Conservation (phyloP, 2,797 vertebrate genomes). For the Mormyrops boulengeri region DNA sequence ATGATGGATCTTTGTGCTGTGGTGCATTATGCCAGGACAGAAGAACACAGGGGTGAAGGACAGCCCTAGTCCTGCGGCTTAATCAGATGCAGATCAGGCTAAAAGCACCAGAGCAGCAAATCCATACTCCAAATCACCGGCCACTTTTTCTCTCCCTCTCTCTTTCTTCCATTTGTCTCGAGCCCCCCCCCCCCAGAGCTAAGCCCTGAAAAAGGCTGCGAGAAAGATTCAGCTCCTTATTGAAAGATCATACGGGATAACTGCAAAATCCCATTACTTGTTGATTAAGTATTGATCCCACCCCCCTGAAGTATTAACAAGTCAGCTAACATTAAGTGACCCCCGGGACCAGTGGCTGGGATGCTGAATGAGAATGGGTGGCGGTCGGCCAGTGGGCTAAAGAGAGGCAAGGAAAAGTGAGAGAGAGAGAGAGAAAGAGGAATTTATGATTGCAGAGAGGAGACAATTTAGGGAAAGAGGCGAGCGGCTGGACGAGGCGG, state of each 20-base stretch:
- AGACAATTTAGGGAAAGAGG: slow-evolving; percentile 47
- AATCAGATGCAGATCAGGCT: slow-evolving; percentile 98
- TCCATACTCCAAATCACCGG: slow-evolving; percentile 63
- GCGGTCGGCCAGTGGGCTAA: slow-evolving; percentile 33
- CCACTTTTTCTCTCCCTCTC: slow-evolving; percentile 21
- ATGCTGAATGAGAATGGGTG: slow-evolving; percentile 28
- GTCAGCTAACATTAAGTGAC: slow-evolving; percentile 96
- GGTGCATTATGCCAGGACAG: slow-evolving; percentile 76
- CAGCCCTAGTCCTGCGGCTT: slow-evolving; percentile 71
- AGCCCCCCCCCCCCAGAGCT: not conserved
- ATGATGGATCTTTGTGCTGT: slow-evolving; percentile 73
- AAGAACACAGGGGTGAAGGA: slow-evolving; percentile 90
- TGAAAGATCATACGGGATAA: slow-evolving; percentile 96
- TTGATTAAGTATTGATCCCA: slow-evolving; percentile 99
- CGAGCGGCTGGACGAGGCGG: slow-evolving; percentile 23
- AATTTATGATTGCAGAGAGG: slow-evolving; percentile 51
- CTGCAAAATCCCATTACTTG: slow-evolving; percentile 94
- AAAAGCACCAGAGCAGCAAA: slow-evolving; percentile 94
- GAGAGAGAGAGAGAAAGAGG: slow-evolving; percentile 33
- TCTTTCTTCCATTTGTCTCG: slow-evolving; percentile 12
- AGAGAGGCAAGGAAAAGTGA: slow-evolving; percentile 30
- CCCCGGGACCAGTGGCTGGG: slow-evolving; percentile 78
- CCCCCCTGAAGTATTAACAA: slow-evolving; percentile 77
- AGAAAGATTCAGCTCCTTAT: slow-evolving; percentile 80
- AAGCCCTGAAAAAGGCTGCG: slow-evolving; percentile 72